Evolutionary conservation across 2,113 vertebrate species (phyloP).

Genomic region (Charina bottae): DNA sequence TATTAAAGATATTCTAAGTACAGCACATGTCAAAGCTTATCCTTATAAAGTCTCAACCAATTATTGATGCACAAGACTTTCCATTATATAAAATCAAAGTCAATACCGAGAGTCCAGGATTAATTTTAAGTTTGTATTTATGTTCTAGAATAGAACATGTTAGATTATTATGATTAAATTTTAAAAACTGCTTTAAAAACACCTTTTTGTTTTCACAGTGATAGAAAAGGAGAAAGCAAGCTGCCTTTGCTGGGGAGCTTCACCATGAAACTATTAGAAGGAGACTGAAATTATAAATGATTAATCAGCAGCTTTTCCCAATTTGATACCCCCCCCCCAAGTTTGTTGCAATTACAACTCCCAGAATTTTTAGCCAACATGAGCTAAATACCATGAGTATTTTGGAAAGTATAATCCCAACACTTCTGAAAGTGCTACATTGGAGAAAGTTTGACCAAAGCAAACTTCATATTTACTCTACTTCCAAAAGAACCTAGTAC

Average conservation of each 20-base stretch:
- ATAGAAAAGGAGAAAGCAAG: background rate
- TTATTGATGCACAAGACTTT: background rate
- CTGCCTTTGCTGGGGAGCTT: too few relatives aligned
- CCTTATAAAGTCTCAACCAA: background rate
- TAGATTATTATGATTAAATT: background rate
- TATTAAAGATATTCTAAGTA: background rate
- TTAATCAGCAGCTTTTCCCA: background rate
- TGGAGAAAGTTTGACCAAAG: background rate
- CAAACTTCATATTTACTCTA: background rate
- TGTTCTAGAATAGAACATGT: background rate
- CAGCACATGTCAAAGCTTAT: background rate
- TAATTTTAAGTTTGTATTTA: background rate
- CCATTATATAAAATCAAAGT: background rate
- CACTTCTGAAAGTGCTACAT: background rate
- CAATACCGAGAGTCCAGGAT: background rate
- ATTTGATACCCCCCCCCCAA: background rate
- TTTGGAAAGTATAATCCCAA: background rate
- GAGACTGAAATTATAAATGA: background rate
- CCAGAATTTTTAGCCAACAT: background rate
- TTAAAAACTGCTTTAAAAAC: background rate
- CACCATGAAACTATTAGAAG: too few relatives aligned
- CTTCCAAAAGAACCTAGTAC: background rate
- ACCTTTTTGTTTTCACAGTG: background rate
- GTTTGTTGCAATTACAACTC: background rate
- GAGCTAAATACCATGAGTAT: background rate